These are phyloP conservation scores for Philereme transversata DNA, from an alignment of 2,888 invertebrate species.

Conservation along the genomic window DNA sequence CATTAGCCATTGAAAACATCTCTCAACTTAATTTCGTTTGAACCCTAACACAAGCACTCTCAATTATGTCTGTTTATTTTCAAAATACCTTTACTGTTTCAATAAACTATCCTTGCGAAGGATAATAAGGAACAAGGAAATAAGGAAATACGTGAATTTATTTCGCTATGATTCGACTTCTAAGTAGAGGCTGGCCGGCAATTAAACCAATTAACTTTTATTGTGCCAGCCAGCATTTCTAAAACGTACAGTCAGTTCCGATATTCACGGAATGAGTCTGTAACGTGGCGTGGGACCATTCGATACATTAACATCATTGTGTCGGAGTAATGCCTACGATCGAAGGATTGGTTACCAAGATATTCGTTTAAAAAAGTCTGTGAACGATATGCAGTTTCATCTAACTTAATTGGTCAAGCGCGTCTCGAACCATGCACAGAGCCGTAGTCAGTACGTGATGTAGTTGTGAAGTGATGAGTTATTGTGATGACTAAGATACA, in stretches of 20 bases:
- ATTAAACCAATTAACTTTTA: slow-evolving; percentile 34
- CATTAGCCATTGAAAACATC: background rate
- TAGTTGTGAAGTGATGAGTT: too few relatives aligned
- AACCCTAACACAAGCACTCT: background rate
- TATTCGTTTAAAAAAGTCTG: too few relatives aligned
- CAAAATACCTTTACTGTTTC: slow-evolving; percentile 1
- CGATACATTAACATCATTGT: too few relatives aligned
- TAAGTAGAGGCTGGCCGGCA: slow-evolving; percentile 25
- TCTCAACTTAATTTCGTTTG: background rate
- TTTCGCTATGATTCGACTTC: slow-evolving; percentile 31
- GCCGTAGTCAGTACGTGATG: too few relatives aligned
- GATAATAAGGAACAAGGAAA: too few relatives aligned
- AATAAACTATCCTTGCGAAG: slow-evolving; percentile 27
- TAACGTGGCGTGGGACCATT: background rate
- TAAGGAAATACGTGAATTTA: slow-evolving; percentile 35
- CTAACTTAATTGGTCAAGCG: too few relatives aligned
- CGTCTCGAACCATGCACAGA: too few relatives aligned
- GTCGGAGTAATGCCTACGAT: too few relatives aligned
- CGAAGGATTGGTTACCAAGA: too few relatives aligned
- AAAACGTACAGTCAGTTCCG: slow-evolving; percentile 17
- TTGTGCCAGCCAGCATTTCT: slow-evolving; percentile 3
- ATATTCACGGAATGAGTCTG: slow-evolving; percentile 5
- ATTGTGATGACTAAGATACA: too few relatives aligned
- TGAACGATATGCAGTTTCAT: too few relatives aligned
- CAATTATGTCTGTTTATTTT: background rate